Evolutionary conservation across 2,888 invertebrate genomes (phyloP).

Genomic region (Nineta flava): DNA sequence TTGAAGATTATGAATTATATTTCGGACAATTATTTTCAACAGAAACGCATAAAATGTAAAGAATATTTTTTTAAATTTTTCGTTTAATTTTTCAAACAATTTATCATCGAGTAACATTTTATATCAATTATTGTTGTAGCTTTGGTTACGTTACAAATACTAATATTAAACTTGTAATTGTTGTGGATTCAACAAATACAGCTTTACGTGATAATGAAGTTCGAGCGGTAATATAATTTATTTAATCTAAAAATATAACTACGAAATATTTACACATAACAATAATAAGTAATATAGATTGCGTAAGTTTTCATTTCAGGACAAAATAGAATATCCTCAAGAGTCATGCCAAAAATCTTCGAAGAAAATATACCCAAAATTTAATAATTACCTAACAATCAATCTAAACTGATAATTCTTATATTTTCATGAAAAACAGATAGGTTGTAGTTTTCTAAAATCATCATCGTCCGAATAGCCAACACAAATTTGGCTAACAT

Average conservation of each 20-base stretch:
- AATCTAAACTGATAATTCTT: too few relatives aligned
- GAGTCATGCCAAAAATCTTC: too few relatives aligned
- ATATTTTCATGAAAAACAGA: too few relatives aligned
- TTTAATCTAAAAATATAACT: constrained; percentile 14
- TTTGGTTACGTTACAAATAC: constrained; percentile 97
- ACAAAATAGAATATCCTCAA: too few relatives aligned
- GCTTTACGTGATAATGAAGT: constrained; percentile 88
- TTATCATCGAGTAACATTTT: background rate
- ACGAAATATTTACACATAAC: too few relatives aligned
- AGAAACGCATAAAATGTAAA: constrained; percentile 90
- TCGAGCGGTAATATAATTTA: constrained; percentile 48
- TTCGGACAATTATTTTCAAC: constrained; percentile 83
- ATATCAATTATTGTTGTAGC: constrained; percentile 27
- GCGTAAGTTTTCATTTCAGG: too few relatives aligned
- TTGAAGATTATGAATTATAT: constrained; percentile 62
- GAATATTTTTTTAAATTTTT: background rate
- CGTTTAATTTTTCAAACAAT: background rate
- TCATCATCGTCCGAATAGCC: too few relatives aligned
- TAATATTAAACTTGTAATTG: constrained; percentile 83
- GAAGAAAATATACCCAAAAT: too few relatives aligned
- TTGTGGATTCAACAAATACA: constrained; percentile 79
- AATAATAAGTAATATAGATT: too few relatives aligned
- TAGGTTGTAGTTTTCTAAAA: too few relatives aligned
- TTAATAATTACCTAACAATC: too few relatives aligned
- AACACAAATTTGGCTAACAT: too few relatives aligned